A percentile compares a stretch with the other conserved stretches of the same genome.
phyloP scores from a whole-genome alignment of 2,888 invertebrate species.

The Chloroclystis v-ata region DNA sequence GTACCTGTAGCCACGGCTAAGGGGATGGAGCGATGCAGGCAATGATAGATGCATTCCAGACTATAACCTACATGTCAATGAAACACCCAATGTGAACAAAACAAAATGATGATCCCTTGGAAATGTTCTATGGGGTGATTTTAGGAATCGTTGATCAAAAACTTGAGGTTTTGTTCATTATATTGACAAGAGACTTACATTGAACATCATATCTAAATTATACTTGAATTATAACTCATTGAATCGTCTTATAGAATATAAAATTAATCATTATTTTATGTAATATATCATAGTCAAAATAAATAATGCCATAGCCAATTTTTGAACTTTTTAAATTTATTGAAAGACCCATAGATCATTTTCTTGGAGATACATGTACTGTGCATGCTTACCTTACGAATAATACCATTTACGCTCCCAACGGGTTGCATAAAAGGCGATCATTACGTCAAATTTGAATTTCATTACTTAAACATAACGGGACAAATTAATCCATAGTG shows the following conservation, averaged over 20 bases:
- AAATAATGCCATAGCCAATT: too few relatives aligned
- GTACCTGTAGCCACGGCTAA: slow-evolving; percentile 18
- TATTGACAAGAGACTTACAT: too few relatives aligned
- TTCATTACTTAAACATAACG: slow-evolving; percentile 66
- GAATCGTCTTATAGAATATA: too few relatives aligned
- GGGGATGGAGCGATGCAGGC: slow-evolving; percentile 22
- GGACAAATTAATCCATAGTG: slow-evolving; percentile 70
- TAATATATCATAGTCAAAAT: too few relatives aligned
- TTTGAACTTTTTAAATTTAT: too few relatives aligned
- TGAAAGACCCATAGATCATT: slow-evolving; percentile 1
- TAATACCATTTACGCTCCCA: slow-evolving; percentile 76
- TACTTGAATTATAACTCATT: too few relatives aligned
- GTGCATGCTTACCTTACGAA: slow-evolving; percentile 76
- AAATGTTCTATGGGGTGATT: background rate
- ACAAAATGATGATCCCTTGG: slow-evolving; percentile 8
- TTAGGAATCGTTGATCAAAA: too few relatives aligned
- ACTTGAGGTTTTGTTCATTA: too few relatives aligned
- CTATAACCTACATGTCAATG: slow-evolving; percentile 22
- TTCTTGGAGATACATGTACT: slow-evolving; percentile 38
- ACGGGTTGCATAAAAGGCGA: slow-evolving; percentile 77
- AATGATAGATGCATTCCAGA: slow-evolving; percentile 23
- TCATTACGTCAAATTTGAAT: slow-evolving; percentile 72
- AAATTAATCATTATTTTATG: too few relatives aligned
- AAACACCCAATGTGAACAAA: slow-evolving; percentile 29
- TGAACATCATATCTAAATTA: too few relatives aligned